Evolutionary conservation across 2,888 invertebrate genomes (phyloP).

Genomic region (Drosophila borborema): DNA sequence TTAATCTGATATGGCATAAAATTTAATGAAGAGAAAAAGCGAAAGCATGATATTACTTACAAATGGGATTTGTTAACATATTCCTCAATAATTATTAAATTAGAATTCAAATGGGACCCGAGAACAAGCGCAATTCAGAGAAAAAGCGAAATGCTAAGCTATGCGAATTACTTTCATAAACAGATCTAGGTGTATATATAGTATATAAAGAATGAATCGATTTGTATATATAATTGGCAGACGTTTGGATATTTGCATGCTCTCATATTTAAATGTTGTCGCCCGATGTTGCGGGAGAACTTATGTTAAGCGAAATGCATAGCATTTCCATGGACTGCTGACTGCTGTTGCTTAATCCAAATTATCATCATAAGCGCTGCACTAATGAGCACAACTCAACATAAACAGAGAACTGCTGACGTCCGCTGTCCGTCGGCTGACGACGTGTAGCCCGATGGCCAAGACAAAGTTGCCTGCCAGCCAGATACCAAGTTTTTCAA

Average conservation of each 20-base stretch:
- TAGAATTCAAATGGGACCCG: neutral
- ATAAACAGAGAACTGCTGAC: constrained; percentile 50
- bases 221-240: constrained; percentile 16
- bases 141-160: neutral
- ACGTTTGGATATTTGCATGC: constrained; percentile 2
- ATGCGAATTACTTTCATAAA: neutral
- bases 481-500: constrained; percentile 39
- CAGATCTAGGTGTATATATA: neutral
- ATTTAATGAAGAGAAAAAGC: neutral
- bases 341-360: constrained; percentile 45
- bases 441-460: constrained; percentile 36
- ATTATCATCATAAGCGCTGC: constrained; percentile 72
- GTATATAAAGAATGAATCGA: constrained; percentile 1
- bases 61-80: neutral
- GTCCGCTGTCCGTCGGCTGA: constrained; percentile 8
- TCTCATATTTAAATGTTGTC: neutral
- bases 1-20: neutral
- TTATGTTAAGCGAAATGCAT: constrained; percentile 5
- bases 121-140: neutral
- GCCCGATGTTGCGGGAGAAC: neutral
- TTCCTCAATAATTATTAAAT: neutral
- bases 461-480: constrained; percentile 48
- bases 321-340: neutral
- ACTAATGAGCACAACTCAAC: constrained; percentile 70
- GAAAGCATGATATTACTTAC: neutral